A percentile compares a stretch with the other conserved stretches of the same genome.
Evolutionary conservation across 64 coral and sea anemone genomes (phyloP).

Genomic region (Porites lutea): DNA sequence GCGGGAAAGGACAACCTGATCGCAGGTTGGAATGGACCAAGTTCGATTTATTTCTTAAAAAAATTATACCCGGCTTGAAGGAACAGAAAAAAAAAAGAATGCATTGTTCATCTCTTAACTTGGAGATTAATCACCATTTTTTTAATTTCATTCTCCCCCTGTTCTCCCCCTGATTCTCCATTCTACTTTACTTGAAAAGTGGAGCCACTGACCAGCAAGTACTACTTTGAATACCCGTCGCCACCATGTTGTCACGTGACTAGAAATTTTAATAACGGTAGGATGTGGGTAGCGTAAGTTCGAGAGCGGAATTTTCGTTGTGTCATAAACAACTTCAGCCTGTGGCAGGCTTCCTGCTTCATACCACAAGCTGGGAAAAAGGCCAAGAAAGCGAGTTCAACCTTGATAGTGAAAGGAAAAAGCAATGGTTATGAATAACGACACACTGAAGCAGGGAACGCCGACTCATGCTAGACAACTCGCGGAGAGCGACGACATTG

Average conservation of each 20-base stretch:
- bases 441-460: constrained; percentile 21
- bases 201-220: not conserved
- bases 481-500: constrained; percentile 97
- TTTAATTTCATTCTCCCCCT: too few relatives aligned
- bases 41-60: too few relatives aligned
- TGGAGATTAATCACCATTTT: too few relatives aligned
- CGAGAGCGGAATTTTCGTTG: constrained; percentile 8
- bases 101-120: too few relatives aligned
- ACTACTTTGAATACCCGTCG: not conserved
- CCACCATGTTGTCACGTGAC: constrained; percentile 33
- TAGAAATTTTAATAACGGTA: constrained; percentile 57
- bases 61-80: too few relatives aligned
- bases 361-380: not conserved
- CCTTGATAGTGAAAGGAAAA: not conserved
- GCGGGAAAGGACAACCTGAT: too few relatives aligned
- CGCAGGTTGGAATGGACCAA: too few relatives aligned
- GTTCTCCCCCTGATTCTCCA: too few relatives aligned
- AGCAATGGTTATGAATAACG: constrained; percentile 54
- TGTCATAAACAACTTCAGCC: not conserved
- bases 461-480: constrained; percentile 88
- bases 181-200: too few relatives aligned
- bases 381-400: not conserved
- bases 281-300: constrained; percentile 24
- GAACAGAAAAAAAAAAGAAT: too few relatives aligned
- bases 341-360: not conserved